phyloP scores from a whole-genome alignment of 2,113 vertebrate species.

The Chionomys nivalis region DNA sequence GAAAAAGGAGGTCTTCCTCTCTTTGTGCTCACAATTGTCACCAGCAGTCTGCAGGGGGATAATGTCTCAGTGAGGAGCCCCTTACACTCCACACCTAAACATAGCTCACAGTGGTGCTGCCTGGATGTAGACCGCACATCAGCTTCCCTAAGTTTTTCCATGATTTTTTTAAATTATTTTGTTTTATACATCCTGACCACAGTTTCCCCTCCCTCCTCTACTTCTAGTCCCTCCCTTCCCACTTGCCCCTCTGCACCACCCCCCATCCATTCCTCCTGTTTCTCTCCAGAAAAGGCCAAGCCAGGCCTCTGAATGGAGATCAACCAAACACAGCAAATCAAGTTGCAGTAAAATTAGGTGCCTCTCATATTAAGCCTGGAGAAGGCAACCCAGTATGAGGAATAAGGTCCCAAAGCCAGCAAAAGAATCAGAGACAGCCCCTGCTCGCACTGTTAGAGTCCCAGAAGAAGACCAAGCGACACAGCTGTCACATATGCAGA shows the following conservation, averaged over 20 bases:
- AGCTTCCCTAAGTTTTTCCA: background rate
- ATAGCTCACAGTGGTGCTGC: background rate
- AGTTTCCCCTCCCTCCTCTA: background rate
- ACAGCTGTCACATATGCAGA: background rate
- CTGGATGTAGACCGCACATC: background rate
- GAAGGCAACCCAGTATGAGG: background rate
- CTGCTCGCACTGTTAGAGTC: background rate
- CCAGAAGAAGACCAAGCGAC: background rate
- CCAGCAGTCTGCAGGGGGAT: background rate
- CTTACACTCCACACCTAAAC: background rate
- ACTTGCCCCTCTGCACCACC: background rate
- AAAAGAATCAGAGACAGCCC: background rate
- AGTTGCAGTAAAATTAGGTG: background rate
- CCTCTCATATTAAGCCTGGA: background rate
- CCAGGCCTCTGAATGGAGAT: background rate
- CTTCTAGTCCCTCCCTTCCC: background rate
- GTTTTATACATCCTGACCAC: background rate
- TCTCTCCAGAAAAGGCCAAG: background rate
- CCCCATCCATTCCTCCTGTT: background rate
- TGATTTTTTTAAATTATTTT: background rate
- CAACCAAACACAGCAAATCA: background rate
- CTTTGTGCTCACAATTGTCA: background rate
- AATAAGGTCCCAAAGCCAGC: background rate
- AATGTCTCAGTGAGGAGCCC: background rate
- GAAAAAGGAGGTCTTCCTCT: background rate